A percentile compares a stretch with the other conserved stretches of the same genome.
Conservation (phyloP, 2,888 invertebrate genomes). For the Acheta domesticus region DNA sequence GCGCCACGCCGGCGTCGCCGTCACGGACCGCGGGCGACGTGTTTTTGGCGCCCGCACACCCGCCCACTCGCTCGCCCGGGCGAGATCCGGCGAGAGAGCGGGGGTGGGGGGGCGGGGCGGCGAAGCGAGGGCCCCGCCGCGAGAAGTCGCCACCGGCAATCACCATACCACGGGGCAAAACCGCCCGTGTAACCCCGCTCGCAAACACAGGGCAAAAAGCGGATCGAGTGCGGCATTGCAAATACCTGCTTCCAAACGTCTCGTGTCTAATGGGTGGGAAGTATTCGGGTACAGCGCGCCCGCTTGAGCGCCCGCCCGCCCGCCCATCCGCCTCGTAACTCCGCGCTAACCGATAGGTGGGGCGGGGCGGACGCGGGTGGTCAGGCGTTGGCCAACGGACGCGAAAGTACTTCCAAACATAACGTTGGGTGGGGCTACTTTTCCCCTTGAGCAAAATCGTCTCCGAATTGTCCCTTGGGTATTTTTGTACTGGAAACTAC, state of each 20-base stretch:
- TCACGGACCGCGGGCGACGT: background rate
- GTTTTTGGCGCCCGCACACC: background rate
- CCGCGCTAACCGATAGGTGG: background rate
- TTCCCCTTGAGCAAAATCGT: too few species aligned
- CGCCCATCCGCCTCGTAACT: background rate
- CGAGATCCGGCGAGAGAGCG: too few species aligned
- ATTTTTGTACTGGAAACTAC: too few species aligned
- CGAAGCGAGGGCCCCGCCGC: background rate
- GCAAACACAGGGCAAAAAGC: slow-evolving; percentile 2
- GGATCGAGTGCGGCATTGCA: slow-evolving; percentile 5
- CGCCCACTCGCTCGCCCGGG: too few species aligned
- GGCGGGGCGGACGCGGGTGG: background rate
- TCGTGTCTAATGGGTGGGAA: slow-evolving; percentile 1
- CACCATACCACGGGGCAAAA: background rate
- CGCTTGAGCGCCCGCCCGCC: background rate
- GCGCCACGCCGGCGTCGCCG: background rate
- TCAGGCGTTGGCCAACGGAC: background rate
- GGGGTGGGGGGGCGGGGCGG: background rate
- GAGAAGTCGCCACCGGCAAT: slow-evolving; percentile 18
- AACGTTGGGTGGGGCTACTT: too few species aligned
- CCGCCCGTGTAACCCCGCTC: background rate
- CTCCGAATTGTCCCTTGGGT: too few species aligned
- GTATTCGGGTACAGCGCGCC: slow-evolving; percentile 1
- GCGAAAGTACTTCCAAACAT: too few species aligned
- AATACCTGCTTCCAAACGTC: slow-evolving; percentile 18